Percentiles rank a stretch among this genome's conserved stretches.
Evolutionary conservation across 1,140 invertebrate genomes (phyloP).

Genomic region (Scaptomyza graminum): DNA sequence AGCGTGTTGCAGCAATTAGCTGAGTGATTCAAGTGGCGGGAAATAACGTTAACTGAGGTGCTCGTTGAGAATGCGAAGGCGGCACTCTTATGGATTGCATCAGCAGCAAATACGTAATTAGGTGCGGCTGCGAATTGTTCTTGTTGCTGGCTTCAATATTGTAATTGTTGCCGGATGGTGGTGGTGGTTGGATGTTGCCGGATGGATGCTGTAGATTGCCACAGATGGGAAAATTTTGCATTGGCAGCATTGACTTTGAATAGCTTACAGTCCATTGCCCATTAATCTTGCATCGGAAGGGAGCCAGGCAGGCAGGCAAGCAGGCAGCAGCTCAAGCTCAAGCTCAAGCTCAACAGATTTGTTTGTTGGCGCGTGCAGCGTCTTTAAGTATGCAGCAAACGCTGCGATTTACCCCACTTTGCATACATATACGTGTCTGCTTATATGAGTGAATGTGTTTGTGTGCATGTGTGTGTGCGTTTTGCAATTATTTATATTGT

Average conservation of each 20-base stretch:
- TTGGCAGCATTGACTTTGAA: slow-evolving; percentile 44
- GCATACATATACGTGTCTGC: slow-evolving; percentile 36
- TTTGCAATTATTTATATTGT: slow-evolving; percentile 83
- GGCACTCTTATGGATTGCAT: slow-evolving; percentile 46
- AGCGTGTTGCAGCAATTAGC: slow-evolving; percentile 70
- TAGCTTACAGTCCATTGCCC: slow-evolving; percentile 49
- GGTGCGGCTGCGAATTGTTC: slow-evolving; percentile 7
- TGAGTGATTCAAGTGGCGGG: slow-evolving; percentile 66
- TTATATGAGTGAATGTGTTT: slow-evolving; percentile 2
- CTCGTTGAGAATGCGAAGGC: slow-evolving; percentile 6
- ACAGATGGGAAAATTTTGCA: slow-evolving; percentile 38
- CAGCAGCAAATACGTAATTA: slow-evolving; percentile 54
- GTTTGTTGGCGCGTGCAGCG: slow-evolving; percentile 47
- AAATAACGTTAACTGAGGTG: slow-evolving; percentile 4
- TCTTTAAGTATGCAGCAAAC: slow-evolving; percentile 65
- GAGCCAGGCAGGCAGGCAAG: slow-evolving; percentile 36
- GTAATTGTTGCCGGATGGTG: not conserved
- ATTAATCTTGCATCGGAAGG: slow-evolving; percentile 67
- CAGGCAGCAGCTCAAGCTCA: slow-evolving; percentile 26
- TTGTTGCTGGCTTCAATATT: slow-evolving; percentile 9
- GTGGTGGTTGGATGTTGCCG: not conserved
- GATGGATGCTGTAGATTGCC: slow-evolving; percentile 5
- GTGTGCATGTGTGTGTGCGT: slow-evolving; percentile 49
- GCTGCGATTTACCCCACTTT: slow-evolving; percentile 70
- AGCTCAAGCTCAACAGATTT: slow-evolving; percentile 55